Conservation (phyloP, 1,140 invertebrate genomes). For the Drosophila kanapiae region DNA sequence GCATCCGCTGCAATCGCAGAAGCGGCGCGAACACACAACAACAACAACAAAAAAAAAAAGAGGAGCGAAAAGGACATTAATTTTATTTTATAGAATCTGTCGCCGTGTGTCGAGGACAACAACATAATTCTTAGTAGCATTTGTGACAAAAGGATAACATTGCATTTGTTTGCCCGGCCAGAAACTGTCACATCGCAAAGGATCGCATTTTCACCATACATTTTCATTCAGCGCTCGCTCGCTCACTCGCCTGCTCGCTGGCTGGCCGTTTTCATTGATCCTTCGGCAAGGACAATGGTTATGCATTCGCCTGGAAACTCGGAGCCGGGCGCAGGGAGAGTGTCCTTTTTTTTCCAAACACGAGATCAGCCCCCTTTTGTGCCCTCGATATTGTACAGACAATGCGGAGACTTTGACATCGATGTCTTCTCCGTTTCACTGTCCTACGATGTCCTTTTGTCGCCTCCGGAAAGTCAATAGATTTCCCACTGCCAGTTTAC, state of each 20-base stretch:
- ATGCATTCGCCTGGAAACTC: slow-evolving; percentile 53
- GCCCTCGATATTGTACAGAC: slow-evolving; percentile 46
- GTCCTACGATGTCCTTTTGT: slow-evolving; percentile 52
- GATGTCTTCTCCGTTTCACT: slow-evolving; percentile 42
- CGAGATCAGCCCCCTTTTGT: slow-evolving; percentile 62
- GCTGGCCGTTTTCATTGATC: slow-evolving; percentile 49
- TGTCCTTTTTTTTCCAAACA: slow-evolving; percentile 43
- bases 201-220: slow-evolving; percentile 43
- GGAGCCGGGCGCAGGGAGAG: slow-evolving; percentile 25
- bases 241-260: background rate
- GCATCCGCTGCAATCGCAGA: slow-evolving; percentile 43
- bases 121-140: slow-evolving; percentile 68
- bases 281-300: slow-evolving; percentile 44
- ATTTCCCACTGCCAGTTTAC: slow-evolving; percentile 26
- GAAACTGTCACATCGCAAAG: slow-evolving; percentile 54
- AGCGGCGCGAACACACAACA: background rate
- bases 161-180: slow-evolving; percentile 64
- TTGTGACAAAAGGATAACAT: slow-evolving; percentile 66
- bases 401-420: slow-evolving; percentile 59
- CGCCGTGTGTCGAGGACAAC: slow-evolving; percentile 49
- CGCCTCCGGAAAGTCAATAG: slow-evolving; percentile 55
- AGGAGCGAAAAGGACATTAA: slow-evolving; percentile 59
- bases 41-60: background rate
- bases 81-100: slow-evolving; percentile 53
- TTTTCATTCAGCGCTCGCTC: slow-evolving; percentile 46